These are phyloP conservation scores for Macrobrachium rosenbergii DNA, from an alignment of 1,140 invertebrate genomes.

Conservation along the genomic window DNA sequence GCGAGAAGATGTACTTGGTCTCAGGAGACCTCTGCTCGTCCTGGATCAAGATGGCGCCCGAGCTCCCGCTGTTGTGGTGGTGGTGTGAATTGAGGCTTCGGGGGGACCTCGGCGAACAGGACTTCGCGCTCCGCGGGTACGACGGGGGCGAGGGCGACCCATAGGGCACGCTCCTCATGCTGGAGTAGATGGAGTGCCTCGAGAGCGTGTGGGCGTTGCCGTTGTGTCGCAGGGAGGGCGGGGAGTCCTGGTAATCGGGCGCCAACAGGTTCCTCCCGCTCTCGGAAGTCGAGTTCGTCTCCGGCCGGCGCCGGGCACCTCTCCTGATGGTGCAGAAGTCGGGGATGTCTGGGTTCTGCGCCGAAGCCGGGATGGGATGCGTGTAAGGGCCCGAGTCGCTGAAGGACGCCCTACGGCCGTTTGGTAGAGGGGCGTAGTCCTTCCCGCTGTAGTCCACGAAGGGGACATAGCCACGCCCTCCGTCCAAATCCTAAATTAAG, in stretches of 20 bases:
- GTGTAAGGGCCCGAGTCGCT: constrained; percentile 43
- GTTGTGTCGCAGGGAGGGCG: constrained; percentile 37
- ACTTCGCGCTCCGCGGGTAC: constrained; percentile 42
- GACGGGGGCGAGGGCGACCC: constrained; percentile 41
- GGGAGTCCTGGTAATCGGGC: constrained; percentile 24
- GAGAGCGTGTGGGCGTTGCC: constrained; percentile 45
- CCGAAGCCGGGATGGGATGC: neutral
- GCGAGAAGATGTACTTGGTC: constrained; percentile 13
- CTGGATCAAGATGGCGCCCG: neutral
- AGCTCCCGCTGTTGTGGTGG: neutral
- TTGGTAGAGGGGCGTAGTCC: constrained; percentile 46
- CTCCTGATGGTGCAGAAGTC: constrained; percentile 54
- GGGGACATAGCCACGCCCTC: constrained; percentile 35
- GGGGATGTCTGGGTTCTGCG: neutral
- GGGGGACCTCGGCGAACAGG: constrained; percentile 25
- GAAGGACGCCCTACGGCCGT: constrained; percentile 49
- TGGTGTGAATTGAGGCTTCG: neutral
- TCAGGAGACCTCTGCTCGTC: neutral
- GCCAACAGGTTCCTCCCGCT: neutral
- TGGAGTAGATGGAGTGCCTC: constrained; percentile 40
- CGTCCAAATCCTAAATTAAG: constrained; percentile 23
- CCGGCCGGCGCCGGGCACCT: constrained; percentile 6
- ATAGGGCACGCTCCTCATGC: constrained; percentile 13
- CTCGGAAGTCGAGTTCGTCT: no score
- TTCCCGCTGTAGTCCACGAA: constrained; percentile 53